Evolutionary conservation across 2,797 vertebrate genomes (phyloP).

Genomic region (Catamblyrhynchus diadema): DNA sequence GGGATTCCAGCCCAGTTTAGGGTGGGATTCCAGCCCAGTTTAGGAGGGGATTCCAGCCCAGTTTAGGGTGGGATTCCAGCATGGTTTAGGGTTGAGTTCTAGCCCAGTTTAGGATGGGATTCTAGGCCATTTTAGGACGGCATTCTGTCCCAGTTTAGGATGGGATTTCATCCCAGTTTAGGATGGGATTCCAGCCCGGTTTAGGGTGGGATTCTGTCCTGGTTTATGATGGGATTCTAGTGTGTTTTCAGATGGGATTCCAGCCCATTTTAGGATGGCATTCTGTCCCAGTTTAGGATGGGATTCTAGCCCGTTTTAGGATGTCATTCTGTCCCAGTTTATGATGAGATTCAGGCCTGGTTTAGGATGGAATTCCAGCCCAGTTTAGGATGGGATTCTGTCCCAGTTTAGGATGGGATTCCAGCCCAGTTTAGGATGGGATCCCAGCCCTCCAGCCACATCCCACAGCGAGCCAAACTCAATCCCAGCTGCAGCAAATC

Average conservation of each 20-base stretch:
- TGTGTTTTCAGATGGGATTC: fast-evolving
- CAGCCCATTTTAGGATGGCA: fast-evolving
- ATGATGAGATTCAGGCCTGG: too few relatives aligned
- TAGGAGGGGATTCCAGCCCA: fast-evolving
- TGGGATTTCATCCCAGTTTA: background rate
- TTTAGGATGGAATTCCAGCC: background rate
- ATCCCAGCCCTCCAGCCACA: background rate
- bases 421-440: fast-evolving
- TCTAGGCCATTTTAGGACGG: fast-evolving
- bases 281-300: fast-evolving
- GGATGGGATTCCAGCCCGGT: fast-evolving
- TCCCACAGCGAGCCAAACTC: background rate
- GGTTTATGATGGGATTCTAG: fast-evolving
- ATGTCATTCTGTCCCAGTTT: too few relatives aligned
- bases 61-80: background rate
- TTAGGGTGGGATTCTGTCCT: too few relatives aligned
- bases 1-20: fast-evolving
- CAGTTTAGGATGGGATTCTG: fast-evolving
- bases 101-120: fast-evolving
- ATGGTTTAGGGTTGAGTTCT: fast-evolving
- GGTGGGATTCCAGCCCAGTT: fast-evolving
- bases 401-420: too few relatives aligned
- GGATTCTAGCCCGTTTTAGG: too few relatives aligned
- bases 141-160: fast-evolving
- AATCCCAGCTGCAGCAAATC: background rate